phyloP scores from a whole-genome alignment of 1,140 invertebrate species.

The Pectinophora gossypiella region DNA sequence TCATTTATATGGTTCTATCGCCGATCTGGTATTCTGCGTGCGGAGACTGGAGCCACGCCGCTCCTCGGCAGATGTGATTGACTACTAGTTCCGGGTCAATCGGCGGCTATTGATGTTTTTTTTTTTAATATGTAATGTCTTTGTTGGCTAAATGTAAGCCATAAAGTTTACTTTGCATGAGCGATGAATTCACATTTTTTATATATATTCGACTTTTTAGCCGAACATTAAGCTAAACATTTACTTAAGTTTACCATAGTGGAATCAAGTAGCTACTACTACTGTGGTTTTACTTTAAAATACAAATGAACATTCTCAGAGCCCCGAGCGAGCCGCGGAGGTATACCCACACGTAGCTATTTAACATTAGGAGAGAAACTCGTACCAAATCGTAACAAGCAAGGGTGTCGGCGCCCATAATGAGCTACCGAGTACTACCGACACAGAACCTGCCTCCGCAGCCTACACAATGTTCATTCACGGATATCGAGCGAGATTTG shows the following conservation, averaged over 20 bases:
- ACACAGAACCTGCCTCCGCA: too few relatives aligned
- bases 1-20: slow-evolving; percentile 23
- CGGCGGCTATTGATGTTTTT: slow-evolving; percentile 25
- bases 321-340: neutral
- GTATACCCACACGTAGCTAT: neutral
- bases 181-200: too few relatives aligned
- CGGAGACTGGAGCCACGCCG: neutral
- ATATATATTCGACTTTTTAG: too few relatives aligned
- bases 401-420: neutral
- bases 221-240: too few relatives aligned
- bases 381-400: neutral
- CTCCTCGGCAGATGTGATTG: slow-evolving; percentile 10
- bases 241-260: too few relatives aligned
- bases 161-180: too few relatives aligned
- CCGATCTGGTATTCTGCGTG: too few relatives aligned
- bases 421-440: neutral
- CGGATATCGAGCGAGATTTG: too few relatives aligned
- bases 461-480: too few relatives aligned
- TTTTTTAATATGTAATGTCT: neutral
- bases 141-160: neutral
- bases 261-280: slow-evolving; percentile 1
- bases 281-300: neutral
- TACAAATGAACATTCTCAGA: neutral
- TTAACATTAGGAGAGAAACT: neutral
- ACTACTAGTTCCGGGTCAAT: slow-evolving; percentile 45